These are phyloP conservation scores for Callospermophilus lateralis DNA, from an alignment of 2,113 vertebrate genomes.

Conservation along the genomic window DNA sequence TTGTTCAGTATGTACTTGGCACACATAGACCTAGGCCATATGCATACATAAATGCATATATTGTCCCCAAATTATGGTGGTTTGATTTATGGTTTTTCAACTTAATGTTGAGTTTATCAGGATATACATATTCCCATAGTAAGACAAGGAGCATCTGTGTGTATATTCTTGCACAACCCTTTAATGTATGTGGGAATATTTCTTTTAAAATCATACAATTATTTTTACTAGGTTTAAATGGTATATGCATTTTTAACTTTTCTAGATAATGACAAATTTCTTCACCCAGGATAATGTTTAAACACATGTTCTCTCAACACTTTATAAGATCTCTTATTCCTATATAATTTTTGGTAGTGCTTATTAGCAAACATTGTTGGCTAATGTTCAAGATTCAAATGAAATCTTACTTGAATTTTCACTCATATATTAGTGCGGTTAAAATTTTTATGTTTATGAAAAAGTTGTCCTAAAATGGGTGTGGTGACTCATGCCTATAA, in stretches of 20 bases:
- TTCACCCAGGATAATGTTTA: background rate
- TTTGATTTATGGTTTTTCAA: background rate
- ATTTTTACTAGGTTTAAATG: background rate
- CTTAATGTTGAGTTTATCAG: background rate
- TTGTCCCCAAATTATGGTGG: background rate
- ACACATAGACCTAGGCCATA: background rate
- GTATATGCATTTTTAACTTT: slow-evolving; percentile 11
- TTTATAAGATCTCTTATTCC: background rate
- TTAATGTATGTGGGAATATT: background rate
- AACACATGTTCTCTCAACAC: background rate
- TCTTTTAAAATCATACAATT: background rate
- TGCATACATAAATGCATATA: background rate
- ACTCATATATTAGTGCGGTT: slow-evolving; percentile 32
- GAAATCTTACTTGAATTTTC: background rate
- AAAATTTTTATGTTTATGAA: too few relatives aligned
- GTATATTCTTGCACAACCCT: background rate
- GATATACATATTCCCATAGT: background rate
- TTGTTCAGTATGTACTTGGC: background rate
- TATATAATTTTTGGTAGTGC: background rate
- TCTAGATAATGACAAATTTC: background rate
- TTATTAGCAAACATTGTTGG: background rate
- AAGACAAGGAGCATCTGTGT: background rate
- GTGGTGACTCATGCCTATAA: too few relatives aligned
- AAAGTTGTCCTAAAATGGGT: too few relatives aligned
- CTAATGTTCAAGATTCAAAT: background rate